These are phyloP conservation scores for Nemotelus nigrinus DNA, from an alignment of 2,888 invertebrate species.

Conservation along the genomic window DNA sequence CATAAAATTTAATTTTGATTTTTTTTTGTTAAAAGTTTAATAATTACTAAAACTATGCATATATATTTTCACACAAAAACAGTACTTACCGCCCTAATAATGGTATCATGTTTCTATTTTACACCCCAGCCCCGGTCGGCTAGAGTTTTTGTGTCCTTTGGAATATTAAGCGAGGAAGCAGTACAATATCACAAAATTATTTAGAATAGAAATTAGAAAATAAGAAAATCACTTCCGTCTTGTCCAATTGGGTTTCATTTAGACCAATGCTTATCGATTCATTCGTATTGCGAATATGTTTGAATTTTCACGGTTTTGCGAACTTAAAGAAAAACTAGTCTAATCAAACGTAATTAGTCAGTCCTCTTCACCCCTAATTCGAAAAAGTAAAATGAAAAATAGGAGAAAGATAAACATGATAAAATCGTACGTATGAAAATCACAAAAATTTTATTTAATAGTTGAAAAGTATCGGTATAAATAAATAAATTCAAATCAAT, in stretches of 20 bases:
- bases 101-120: slow-evolving; percentile 61
- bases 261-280: slow-evolving; percentile 1
- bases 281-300: slow-evolving; percentile 15
- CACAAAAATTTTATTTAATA: too few relatives aligned
- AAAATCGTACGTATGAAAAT: too few relatives aligned
- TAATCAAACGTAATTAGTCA: slow-evolving; percentile 33
- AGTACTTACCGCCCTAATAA: slow-evolving; percentile 62
- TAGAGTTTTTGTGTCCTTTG: slow-evolving; percentile 37
- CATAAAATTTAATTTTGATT: too few relatives aligned
- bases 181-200: slow-evolving; percentile 39
- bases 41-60: too few relatives aligned
- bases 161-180: slow-evolving; percentile 29
- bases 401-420: too few relatives aligned
- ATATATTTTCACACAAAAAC: neutral
- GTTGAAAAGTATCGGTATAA: too few relatives aligned
- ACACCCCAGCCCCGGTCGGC: slow-evolving; percentile 46
- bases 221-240: slow-evolving; percentile 26
- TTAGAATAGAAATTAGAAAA: slow-evolving; percentile 2
- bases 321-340: slow-evolving; percentile 22
- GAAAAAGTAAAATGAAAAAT: neutral
- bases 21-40: too few relatives aligned
- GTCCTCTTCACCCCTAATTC: slow-evolving; percentile 26
- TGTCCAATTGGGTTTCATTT: slow-evolving; percentile 42
- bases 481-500: too few relatives aligned
- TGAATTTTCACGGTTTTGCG: neutral